Percentiles rank a stretch among this genome's conserved stretches.
These are phyloP conservation scores for Micronycteris hirsuta DNA, from an alignment of 2,113 vertebrate species.

Conservation along the genomic window DNA sequence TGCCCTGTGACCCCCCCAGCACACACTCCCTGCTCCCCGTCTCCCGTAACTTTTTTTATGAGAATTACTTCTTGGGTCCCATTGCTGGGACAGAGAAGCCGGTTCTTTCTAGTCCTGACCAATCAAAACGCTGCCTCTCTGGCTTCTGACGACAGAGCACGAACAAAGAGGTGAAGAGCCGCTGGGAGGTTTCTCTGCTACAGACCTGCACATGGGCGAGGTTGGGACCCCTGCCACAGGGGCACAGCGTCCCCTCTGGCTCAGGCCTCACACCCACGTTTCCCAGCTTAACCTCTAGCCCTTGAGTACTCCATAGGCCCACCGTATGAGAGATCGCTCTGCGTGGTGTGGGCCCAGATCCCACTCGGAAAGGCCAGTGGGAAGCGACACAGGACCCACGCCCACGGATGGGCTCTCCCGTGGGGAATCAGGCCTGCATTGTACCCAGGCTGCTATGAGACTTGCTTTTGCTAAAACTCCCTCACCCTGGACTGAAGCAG, in stretches of 20 bases:
- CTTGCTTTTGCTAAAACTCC: too few relatives aligned
- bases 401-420: too few relatives aligned
- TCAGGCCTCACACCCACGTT: neutral
- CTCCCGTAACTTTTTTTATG: neutral
- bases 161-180: neutral
- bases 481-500: too few relatives aligned
- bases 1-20: neutral
- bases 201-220: neutral
- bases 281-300: neutral
- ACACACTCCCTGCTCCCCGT: neutral
- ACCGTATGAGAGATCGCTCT: too few relatives aligned
- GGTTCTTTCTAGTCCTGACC: neutral
- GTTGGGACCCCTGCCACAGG: neutral
- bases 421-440: too few relatives aligned
- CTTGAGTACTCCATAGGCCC: neutral
- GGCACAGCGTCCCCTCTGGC: fast-evolving
- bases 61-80: neutral
- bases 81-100: neutral
- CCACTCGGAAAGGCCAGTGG: too few relatives aligned
- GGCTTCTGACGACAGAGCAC: neutral
- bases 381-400: too few relatives aligned
- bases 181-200: too few relatives aligned
- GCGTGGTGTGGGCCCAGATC: too few relatives aligned
- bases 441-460: too few relatives aligned
- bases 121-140: neutral